phyloP scores from a whole-genome alignment of 1,140 invertebrate species.

The Samia ricini region DNA sequence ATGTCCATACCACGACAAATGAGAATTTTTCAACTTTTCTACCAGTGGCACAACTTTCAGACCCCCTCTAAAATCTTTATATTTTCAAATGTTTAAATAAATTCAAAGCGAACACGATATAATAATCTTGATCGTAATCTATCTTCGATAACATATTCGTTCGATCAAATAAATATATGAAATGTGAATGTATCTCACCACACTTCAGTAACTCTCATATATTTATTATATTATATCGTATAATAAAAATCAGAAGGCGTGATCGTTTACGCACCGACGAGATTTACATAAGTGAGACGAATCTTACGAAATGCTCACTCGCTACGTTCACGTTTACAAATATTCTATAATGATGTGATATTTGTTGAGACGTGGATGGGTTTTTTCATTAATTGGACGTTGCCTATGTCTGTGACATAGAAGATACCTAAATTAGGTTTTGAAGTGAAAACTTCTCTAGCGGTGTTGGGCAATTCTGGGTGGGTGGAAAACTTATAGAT shows the following conservation, averaged over 20 bases:
- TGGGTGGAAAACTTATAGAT: too few species aligned
- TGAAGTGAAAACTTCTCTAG: too few species aligned
- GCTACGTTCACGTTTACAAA: constrained; percentile 12
- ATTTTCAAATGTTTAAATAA: too few species aligned
- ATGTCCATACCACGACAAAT: too few species aligned
- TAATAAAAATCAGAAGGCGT: constrained; percentile 33
- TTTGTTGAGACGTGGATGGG: neutral
- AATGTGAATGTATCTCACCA: constrained; percentile 32
- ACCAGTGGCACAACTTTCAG: too few species aligned
- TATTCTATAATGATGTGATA: constrained; percentile 8
- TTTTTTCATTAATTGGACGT: neutral
- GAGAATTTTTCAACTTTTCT: too few species aligned
- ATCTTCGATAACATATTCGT: neutral
- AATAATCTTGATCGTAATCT: neutral
- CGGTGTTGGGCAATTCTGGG: too few species aligned
- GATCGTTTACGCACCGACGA: constrained; percentile 27
- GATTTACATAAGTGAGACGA: constrained; percentile 31
- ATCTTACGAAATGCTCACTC: constrained; percentile 18
- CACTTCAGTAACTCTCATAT: constrained; percentile 27
- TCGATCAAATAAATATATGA: constrained; percentile 23
- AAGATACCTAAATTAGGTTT: neutral
- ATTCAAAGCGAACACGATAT: too few species aligned
- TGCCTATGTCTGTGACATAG: neutral
- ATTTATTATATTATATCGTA: constrained; percentile 17
- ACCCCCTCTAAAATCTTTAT: too few species aligned